Evolutionary conservation across 64 coral and sea anemone species (phyloP), one percentile per base, ranked within the genome.

Genomic region (Montipora cactus): DNA sequence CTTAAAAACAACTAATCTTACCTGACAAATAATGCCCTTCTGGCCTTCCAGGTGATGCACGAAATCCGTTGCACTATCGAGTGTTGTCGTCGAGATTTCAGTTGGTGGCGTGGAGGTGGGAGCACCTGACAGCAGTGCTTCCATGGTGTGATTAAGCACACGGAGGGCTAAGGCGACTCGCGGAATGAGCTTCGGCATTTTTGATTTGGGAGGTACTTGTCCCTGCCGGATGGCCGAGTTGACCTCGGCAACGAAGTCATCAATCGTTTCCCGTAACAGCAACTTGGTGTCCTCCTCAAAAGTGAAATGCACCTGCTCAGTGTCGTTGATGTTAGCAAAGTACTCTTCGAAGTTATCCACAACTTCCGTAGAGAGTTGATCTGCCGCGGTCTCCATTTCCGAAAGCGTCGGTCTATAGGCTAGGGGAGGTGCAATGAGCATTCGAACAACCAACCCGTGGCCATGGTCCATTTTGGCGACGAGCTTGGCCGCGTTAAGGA

Each of bases 161-260:
- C 76, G 92, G 3, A 89, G 59, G 18, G 93, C 78, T 22, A 52
- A 11, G 0, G 93, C 84, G 9, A 89, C 20, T 94, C 79, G 89
- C 3, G 79, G 93, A 76, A 94, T 73, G 2, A 89, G 69, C 25
- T 94, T 79, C 4, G 87, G 87, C 14, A 83, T 72, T 76, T 94
- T 94, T 0, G 87, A 89, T 59, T 94, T 94, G 12, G 93, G 79
- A 2, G 70, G 51, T 11, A 89, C 87, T 77, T 76, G 81, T 10
- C 93, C 93, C 0, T 84, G 67, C 66, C 53, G 22, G 1, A 94
- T 94, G 23, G 87, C 93, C 46, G 81, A 55, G 55, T 94, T 94
- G 37, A 94, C 93, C 9, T 83, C 77, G 1, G 67, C n/a, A 3
- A 83, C 87, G 23, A 94, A 89, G 13, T 62, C 5, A 46, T 83